Evolutionary conservation across 2,888 invertebrate species (phyloP), one percentile per base, ranked within the genome.

Genomic region (Volucella inanis): DNA sequence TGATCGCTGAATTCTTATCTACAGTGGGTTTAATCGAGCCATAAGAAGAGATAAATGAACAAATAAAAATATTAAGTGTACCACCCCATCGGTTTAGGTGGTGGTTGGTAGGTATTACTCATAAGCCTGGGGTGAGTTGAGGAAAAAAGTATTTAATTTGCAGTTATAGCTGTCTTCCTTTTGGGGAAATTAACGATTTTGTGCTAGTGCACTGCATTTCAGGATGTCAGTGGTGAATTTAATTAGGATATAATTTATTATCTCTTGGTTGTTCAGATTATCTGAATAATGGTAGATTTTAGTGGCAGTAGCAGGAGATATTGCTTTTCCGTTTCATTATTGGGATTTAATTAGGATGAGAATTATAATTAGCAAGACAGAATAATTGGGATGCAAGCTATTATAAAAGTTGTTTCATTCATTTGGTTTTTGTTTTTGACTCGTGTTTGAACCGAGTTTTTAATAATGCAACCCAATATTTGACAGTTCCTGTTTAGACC

Each of bases 221-320:
- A 61, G 82, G 77, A 76, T 71, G 76, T 67, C 84, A 80, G 61
- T 71, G 71, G 65, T 67, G 62, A 80, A 80, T 80, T 76, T 50
- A 85, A 80, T 80, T 76, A 84, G 80, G 80, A 80, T 55, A 43
- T 80, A 79, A 84, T 80, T 71, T 67, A 85, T 76, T 75, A 76
- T 50, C 52, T 62, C 11, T 14, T 14, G 72, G 61, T 62, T 62
- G 68, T n/a, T 12, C 52, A 45, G 55, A 64, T 64, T 71, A 70
- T 39, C 43, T 52, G 31, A 50, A 10, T 52, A 31, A 31, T 6
- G 31, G 31, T 31, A 31, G 31, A 31, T 31, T 31, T 31, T 31
- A 31, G 31, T 31, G 31, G 31, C 31, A 31, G 31, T 31, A 31
- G 31, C 31, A 31, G 31, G 31, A 31, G 31, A 31, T 31, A 31